Base-by-base conservation (phyloP, 2,888 invertebrate genomes). In the Nasonovia ribisnigri region DNA sequence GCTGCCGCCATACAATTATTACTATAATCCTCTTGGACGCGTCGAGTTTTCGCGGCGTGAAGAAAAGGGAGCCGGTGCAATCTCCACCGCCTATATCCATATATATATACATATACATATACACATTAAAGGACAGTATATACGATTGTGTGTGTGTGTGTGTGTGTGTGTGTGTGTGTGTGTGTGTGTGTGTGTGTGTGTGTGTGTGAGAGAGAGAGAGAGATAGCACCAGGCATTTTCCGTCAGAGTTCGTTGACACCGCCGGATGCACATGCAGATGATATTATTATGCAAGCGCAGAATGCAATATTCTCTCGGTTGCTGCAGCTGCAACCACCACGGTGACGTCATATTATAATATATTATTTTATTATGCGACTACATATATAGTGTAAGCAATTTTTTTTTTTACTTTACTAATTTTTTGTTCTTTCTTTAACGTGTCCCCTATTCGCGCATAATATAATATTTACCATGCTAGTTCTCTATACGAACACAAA, bases 251-350 rank as follows among this genome's bases (percentile, higher is more conserved):
- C 92, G 48, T 88, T 48, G 92, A 92, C 92, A 87, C 92, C 57
- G 48, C 92, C 87, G 88, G 92, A 92, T 88, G 88, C 92, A 92
- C 92, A 92, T 88, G 92, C 87, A 88, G 42, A 91, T 91, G 84
- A 84, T 84, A 42, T 90, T 90, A 43, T 86, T 84, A 54, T 57
- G 84, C 91, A 57, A 84, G 86, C 54, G 84, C 91, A 91, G 48
- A 91, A 86, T 91, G 91, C 91, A 91, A n/a, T 91, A 86, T 91
- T 46, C 91, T 43, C 29, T 42, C n/a, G 48, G 51, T 46, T 57
- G 91, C 91, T 86, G 91, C 91, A 91, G 91, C 84, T 86, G 84
- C 91, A 84, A n/a, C 42, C 42, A 20, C 42, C 11, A 26, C 42
- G 90, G 5, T 86, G 91, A 91, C 91, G 91, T 91, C 91, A 86